These are phyloP conservation scores for Amazonetta brasiliensis DNA, from an alignment of 2,797 vertebrate genomes.

Conservation along the genomic window DNA sequence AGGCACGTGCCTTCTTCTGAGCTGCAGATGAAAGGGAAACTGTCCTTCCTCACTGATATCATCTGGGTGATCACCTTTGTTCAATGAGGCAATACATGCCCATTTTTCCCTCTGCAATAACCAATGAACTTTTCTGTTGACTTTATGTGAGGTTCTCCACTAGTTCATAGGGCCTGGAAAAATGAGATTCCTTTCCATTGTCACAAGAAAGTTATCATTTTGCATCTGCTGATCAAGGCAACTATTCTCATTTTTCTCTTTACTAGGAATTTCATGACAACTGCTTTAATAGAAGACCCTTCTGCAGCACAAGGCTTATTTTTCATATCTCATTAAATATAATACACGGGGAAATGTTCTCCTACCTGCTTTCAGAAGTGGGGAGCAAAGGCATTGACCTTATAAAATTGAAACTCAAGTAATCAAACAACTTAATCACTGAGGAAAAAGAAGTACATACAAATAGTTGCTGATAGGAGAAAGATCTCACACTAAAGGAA, in stretches of 20 bases:
- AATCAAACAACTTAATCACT: background rate
- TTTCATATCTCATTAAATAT: background rate
- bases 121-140: constrained; percentile 12
- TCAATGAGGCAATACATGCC: background rate
- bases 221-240: constrained; percentile 45
- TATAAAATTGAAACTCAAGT: constrained; percentile 11
- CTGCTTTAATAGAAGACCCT: constrained; percentile 26
- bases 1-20: background rate
- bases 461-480: background rate
- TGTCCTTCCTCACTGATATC: background rate
- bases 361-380: background rate
- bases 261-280: constrained; percentile 22
- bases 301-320: constrained; percentile 11
- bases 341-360: background rate
- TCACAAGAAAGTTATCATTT: constrained; percentile 27
- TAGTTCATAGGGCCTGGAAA: background rate
- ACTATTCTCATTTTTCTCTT: constrained; percentile 56
- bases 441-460: background rate
- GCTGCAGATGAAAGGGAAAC: background rate
- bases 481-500: background rate
- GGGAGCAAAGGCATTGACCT: constrained; percentile 8
- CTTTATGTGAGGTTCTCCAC: background rate
- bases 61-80: background rate
- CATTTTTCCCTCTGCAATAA: background rate
- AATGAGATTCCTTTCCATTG: background rate